Evolutionary conservation across 2,888 invertebrate genomes (phyloP), one percentile per base, ranked within the genome.

Genomic region (Theretra japonica): DNA sequence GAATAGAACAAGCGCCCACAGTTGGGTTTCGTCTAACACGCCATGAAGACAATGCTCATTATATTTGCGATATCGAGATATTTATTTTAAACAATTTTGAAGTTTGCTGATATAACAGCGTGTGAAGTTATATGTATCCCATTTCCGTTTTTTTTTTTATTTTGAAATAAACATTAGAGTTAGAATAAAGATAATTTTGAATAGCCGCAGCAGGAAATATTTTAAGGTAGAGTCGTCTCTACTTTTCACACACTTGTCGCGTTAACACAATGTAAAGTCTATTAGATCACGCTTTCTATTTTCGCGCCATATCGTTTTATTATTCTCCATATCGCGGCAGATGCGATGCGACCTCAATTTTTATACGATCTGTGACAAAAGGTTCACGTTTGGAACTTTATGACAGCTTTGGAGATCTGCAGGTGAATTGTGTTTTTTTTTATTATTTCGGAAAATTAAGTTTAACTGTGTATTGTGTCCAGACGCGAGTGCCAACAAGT

Each of bases 291-390:
- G 59, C 72, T 72, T 72, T 72, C 72, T 69, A 60, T 72, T 72
- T 72, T 72, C 60, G 69, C 72, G 59, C 69, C 69, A 30, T 65
- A 65, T 65, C 65, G 33, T 72, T 68, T 72, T 69, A 71, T 65
- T 65, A 23, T 56, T 30, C 30, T 41, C 65, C 56, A 21, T 65
- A 48, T 65, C 41, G 65, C 48, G 41, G 41, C n/a, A n/a, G 53
- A n/a, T 65, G 23, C 48, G 65, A 21, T 4, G 48, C n/a, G n/a
- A 8, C 65, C 41, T 65, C 23, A 5, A 65, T 65, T 65, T 65
- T 65, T 65, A 65, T 65, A 65, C 23, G 8, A 48, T 48, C 65
- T 65, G 65, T 65, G 65, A 65, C 65, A 65, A 65, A 65, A 65
- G 48, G 65, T 48, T 65, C 48, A 65, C 7, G 17, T 48, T 41